Percentiles rank a stretch among this genome's conserved stretches.
Evolutionary conservation across 1,140 invertebrate species (phyloP).

Genomic region (Nomia melanderi): DNA sequence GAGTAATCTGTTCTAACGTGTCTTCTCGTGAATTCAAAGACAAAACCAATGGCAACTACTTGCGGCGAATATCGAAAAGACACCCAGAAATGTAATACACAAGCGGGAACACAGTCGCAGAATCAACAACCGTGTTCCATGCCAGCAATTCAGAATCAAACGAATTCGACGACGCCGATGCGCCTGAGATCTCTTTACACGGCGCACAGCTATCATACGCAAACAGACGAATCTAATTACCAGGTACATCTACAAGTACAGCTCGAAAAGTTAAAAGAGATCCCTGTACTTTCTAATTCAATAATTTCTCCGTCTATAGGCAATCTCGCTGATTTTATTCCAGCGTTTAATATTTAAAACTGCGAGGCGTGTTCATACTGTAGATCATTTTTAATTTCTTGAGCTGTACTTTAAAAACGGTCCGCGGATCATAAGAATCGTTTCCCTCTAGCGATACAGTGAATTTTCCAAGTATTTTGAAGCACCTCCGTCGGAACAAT

Average conservation of each 20-base stretch:
- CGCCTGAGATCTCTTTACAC: slow-evolving; percentile 76
- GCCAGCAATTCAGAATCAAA: slow-evolving; percentile 63
- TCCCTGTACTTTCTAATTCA: not conserved
- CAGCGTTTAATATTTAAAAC: too few relatives aligned
- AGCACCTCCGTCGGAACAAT: slow-evolving; percentile 73
- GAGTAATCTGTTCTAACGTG: too few relatives aligned
- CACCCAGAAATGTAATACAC: slow-evolving; percentile 63
- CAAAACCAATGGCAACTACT: slow-evolving; percentile 64
- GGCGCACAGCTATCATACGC: slow-evolving; percentile 73
- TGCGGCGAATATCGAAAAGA: slow-evolving; percentile 69
- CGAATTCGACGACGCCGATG: slow-evolving; percentile 58
- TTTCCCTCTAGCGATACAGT: slow-evolving; percentile 69
- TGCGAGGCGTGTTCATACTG: too few relatives aligned
- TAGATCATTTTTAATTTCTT: too few relatives aligned
- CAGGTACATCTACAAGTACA: slow-evolving; percentile 56
- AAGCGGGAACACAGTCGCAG: slow-evolving; percentile 30
- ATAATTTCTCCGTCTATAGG: too few relatives aligned
- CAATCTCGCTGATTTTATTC: too few relatives aligned
- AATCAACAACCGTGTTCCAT: slow-evolving; percentile 55
- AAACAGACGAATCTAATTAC: slow-evolving; percentile 67
- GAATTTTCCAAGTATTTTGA: slow-evolving; percentile 77
- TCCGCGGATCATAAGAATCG: not conserved
- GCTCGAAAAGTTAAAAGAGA: not conserved
- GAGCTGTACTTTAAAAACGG: too few relatives aligned
- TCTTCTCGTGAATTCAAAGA: slow-evolving; percentile 26